Evolutionary conservation across 2,888 invertebrate genomes (phyloP).

Genomic region (Caradrina clavipalpis): DNA sequence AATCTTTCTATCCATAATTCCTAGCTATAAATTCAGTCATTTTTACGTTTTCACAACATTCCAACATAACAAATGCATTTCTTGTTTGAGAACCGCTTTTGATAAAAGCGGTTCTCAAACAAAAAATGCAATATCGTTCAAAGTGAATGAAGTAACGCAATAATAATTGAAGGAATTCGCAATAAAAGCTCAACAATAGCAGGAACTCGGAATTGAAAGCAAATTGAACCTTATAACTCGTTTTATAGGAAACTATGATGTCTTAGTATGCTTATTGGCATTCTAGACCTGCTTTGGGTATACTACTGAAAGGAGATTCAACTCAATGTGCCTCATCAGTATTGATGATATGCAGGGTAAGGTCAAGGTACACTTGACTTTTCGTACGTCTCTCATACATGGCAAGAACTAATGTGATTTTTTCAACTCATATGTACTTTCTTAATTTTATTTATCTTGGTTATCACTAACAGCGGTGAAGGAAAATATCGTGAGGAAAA

Average conservation of each 20-base stretch:
- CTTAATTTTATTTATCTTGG: too few relatives aligned
- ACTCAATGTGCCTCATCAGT: neutral
- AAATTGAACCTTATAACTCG: neutral
- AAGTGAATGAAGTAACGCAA: too few relatives aligned
- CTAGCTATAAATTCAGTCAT: too few relatives aligned
- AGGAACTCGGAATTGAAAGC: neutral
- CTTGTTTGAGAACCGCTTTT: too few relatives aligned
- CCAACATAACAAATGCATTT: neutral
- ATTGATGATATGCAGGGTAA: too few relatives aligned
- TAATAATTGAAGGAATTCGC: neutral
- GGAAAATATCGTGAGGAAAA: too few relatives aligned
- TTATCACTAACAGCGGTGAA: too few relatives aligned
- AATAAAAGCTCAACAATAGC: neutral
- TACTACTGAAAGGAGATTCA: neutral
- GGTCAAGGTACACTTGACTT: too few relatives aligned
- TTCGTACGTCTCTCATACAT: too few relatives aligned
- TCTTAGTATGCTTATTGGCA: neutral
- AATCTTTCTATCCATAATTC: neutral
- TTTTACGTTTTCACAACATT: neutral
- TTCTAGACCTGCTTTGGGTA: neutral
- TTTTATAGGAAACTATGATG: neutral
- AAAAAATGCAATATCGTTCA: neutral
- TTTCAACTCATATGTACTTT: too few relatives aligned
- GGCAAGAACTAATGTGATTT: too few relatives aligned
- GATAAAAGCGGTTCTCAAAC: neutral